Conservation (phyloP, 2,113 vertebrate genomes). For the Hiodon tergisus region DNA sequence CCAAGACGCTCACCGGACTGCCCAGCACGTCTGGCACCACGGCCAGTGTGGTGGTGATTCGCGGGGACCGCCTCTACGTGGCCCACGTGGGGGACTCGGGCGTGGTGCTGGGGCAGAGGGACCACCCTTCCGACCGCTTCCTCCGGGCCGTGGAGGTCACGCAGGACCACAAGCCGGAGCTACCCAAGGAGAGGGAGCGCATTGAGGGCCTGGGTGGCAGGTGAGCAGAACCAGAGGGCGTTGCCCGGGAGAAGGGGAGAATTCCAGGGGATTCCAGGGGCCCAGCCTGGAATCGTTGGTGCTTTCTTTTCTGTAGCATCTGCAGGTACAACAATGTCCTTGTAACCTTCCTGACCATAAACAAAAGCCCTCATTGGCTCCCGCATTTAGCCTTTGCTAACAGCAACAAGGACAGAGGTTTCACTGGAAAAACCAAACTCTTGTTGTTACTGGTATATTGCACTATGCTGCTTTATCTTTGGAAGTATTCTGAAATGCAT, state of each 20-base stretch:
- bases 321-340: neutral
- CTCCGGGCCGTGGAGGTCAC: slow-evolving; percentile 90
- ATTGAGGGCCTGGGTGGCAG: slow-evolving; percentile 96
- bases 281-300: neutral
- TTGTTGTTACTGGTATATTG: neutral
- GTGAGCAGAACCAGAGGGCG: slow-evolving; percentile 49
- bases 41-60: slow-evolving; percentile 90
- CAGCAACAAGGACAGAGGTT: neutral
- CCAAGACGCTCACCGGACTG: slow-evolving; percentile 91
- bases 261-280: too few relatives aligned
- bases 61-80: slow-evolving; percentile 87
- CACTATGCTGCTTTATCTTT: too few relatives aligned
- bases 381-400: neutral
- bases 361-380: neutral
- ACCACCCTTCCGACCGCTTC: slow-evolving; percentile 76
- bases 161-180: slow-evolving; percentile 95
- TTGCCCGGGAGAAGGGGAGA: too few relatives aligned
- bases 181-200: slow-evolving; percentile 88
- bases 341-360: neutral
- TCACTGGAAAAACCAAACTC: neutral
- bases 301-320: neutral
- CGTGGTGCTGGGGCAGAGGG: slow-evolving; percentile 87
- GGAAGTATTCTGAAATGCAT: too few relatives aligned
- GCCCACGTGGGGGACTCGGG: slow-evolving; percentile 94
- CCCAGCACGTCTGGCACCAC: slow-evolving; percentile 96